A percentile compares a stretch with the other conserved stretches of the same genome.
These are phyloP conservation scores for Todus mexicanus DNA, from an alignment of 2,797 vertebrate species.

Conservation along the genomic window DNA sequence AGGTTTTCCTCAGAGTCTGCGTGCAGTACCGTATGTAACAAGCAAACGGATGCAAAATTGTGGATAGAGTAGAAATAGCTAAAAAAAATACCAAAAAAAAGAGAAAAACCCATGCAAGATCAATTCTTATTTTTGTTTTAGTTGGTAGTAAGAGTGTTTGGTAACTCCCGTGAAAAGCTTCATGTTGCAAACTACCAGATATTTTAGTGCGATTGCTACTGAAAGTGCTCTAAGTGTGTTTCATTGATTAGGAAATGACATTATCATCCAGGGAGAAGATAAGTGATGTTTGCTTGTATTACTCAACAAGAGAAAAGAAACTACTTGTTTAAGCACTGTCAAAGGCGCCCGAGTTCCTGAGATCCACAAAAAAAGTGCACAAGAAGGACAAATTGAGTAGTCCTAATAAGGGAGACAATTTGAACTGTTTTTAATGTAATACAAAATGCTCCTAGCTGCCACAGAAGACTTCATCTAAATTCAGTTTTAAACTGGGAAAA, in stretches of 20 bases:
- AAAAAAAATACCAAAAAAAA: too few species aligned
- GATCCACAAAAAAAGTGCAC: not conserved
- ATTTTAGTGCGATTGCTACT: not conserved
- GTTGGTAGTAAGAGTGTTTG: not conserved
- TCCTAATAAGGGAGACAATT: not conserved
- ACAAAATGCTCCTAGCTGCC: not conserved
- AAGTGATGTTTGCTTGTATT: conserved; percentile 9
- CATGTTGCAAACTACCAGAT: not conserved
- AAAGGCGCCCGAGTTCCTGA: not conserved
- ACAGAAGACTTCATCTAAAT: not conserved
- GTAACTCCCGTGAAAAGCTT: not conserved
- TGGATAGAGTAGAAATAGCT: not conserved
- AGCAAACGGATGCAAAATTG: not conserved
- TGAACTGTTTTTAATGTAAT: not conserved
- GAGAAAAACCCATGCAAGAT: not conserved
- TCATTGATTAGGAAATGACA: conserved; percentile 31
- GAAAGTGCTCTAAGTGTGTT: not conserved
- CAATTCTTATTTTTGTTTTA: not conserved
- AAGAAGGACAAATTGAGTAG: not conserved
- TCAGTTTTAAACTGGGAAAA: not conserved
- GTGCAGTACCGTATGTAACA: too few species aligned
- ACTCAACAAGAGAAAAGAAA: not conserved
- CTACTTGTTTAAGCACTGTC: not conserved
- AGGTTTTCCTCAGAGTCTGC: not conserved
- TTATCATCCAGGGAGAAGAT: not conserved